These are phyloP conservation scores for Girardia tigrina DNA, from an alignment of 2,888 invertebrate species.

Conservation along the genomic window DNA sequence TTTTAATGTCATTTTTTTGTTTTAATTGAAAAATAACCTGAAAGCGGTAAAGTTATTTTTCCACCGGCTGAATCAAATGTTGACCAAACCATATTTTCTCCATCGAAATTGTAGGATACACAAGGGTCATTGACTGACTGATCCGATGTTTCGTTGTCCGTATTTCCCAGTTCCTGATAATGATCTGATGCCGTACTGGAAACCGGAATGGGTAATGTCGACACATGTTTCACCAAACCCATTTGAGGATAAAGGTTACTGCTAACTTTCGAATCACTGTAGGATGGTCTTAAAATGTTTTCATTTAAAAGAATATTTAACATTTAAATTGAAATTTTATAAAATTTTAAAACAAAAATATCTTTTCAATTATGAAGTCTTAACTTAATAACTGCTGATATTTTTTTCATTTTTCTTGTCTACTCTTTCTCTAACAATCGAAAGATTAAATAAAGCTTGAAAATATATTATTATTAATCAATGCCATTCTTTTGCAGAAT, in stretches of 20 bases:
- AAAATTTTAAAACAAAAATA: no score
- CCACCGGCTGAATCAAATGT: neutral
- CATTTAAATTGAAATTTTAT: no score
- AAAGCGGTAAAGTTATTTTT: neutral
- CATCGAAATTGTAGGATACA: neutral
- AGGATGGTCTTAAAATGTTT: neutral
- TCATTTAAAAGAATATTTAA: no score
- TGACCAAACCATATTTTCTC: conserved; percentile 3
- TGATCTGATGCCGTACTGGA: neutral
- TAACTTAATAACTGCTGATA: no score
- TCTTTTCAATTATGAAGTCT: no score
- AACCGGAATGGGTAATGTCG: neutral
- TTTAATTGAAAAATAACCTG: neutral
- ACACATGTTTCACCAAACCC: neutral
- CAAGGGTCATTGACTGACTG: neutral
- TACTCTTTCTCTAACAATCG: no score
- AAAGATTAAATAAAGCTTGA: no score
- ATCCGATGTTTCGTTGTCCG: neutral
- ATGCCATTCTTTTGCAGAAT: no score
- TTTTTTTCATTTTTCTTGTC: no score
- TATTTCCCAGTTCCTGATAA: neutral
- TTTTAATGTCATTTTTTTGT: neutral
- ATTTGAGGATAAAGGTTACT: neutral
- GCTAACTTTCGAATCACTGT: neutral
- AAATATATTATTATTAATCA: no score